Base-by-base conservation (phyloP, 2,888 invertebrate genomes). In the Oscheius sp. region DNA sequence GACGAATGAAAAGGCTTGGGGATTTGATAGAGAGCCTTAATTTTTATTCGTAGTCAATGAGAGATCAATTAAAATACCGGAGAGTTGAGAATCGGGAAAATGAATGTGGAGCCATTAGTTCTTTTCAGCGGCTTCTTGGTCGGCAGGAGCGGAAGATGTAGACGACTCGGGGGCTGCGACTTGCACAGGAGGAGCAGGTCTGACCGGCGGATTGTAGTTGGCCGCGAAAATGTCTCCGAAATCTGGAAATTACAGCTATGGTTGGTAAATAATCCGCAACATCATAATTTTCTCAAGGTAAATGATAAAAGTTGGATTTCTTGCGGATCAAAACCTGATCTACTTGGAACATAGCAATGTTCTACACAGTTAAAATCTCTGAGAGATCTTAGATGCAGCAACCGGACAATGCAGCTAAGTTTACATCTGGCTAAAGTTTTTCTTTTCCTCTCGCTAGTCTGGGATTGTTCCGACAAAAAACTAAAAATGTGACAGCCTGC, bases 181-280 rank as follows among this genome's bases (percentile, higher is more conserved):
- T 42, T 42, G 21, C 37, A 62, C 60, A 10, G 9, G 10, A 58
- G 29, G 13, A 29, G 7, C 5, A 2, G 63, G 48, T 48, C 63
- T 47, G n/a, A 11, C 13, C 5, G 11, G 55, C 7, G 53, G 55
- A 51, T 68, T 53, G 21, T 53, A 68, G 2, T 63, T 32, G 21
- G 47, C 47, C 7, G 68, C 42, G 55, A 68, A 68, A 33, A 68
- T 68, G 53, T 68, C 68, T 13, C 68, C 68, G 29, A 68, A 68
- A 53, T 53, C 68, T 68, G 42, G 5, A 55, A 53, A 47, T 7
- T 21, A 63, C 2, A 21, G 21, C 21, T 21, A 62, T 62, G 42
- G 35, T 42, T 42, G 37, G 21, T n/a, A 48, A n/a, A 42, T 21
- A 21, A 42, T 5, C 42, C 42, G 3, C 3, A 7, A 42, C 42